Conservation (phyloP, 2,888 invertebrate genomes). For the Isotomurus palustris region DNA sequence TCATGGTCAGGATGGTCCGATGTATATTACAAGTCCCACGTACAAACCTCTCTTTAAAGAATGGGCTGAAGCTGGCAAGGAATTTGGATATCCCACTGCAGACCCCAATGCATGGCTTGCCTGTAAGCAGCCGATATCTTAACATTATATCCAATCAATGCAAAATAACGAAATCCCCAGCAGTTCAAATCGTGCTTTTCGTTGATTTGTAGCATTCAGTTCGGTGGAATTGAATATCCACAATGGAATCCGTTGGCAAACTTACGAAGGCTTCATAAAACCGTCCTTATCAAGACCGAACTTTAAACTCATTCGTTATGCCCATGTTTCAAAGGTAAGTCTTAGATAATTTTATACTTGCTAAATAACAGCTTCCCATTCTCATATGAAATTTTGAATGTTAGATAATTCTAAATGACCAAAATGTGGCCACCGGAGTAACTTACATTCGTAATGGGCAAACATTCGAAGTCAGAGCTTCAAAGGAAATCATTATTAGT, state of each 20-base stretch:
- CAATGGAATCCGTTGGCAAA: constrained; percentile 16
- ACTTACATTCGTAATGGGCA: constrained; percentile 13
- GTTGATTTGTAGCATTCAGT: constrained; percentile 11
- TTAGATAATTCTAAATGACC: constrained; percentile 14
- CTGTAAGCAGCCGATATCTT: no score
- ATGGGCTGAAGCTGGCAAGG: constrained; percentile 27
- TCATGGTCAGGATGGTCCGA: constrained; percentile 27
- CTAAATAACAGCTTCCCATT: background rate
- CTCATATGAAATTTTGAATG: no score
- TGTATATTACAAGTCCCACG: constrained; percentile 12
- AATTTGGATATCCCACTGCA: constrained; percentile 16
- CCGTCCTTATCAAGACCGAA: constrained; percentile 21
- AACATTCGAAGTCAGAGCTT: constrained; percentile 6
- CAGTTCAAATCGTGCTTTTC: no score
- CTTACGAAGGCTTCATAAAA: constrained; percentile 24
- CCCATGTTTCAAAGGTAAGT: no score
- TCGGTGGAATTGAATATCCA: constrained; percentile 24
- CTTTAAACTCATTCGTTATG: no score
- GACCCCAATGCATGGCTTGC: constrained; percentile 24
- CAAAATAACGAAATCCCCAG: no score
- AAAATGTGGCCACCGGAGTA: constrained; percentile 15
- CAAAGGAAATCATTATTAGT: constrained; percentile 16
- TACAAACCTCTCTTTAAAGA: constrained; percentile 11
- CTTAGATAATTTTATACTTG: no score
- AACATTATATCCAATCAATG: no score